These are phyloP conservation scores for Oscheius sp. DNA, from an alignment of 2,888 invertebrate genomes.

Conservation along the genomic window DNA sequence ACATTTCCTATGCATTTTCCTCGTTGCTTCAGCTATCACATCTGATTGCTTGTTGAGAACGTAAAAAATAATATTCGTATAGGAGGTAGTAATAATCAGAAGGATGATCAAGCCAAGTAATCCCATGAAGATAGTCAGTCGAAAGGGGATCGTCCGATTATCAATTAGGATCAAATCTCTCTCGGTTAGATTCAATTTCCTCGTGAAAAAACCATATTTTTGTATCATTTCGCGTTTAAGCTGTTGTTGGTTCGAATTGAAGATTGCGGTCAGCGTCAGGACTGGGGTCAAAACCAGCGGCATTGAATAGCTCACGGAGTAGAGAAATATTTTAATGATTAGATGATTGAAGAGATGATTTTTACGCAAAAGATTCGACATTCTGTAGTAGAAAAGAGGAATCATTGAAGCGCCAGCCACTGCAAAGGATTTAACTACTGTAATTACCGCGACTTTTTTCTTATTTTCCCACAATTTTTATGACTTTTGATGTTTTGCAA, in stretches of 20 bases:
- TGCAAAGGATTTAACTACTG: neutral
- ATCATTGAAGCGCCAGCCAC: neutral
- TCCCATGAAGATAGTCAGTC: neutral
- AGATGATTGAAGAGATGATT: neutral
- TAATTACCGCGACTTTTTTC: neutral
- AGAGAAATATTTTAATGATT: neutral
- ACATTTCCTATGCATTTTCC: neutral
- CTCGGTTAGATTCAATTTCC: neutral
- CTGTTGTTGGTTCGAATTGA: neutral
- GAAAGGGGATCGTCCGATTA: neutral
- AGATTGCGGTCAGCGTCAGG: neutral
- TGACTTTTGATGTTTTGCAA: neutral
- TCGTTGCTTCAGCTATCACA: neutral
- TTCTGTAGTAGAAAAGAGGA: neutral
- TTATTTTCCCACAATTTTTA: neutral
- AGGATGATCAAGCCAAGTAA: neutral
- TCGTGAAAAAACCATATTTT: neutral
- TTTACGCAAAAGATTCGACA: neutral
- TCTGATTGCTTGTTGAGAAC: neutral
- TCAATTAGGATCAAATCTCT: neutral
- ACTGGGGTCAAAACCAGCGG: neutral
- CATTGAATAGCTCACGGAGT: neutral
- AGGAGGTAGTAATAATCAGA: neutral
- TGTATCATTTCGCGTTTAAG: neutral
- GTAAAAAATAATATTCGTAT: neutral